phyloP scores from a whole-genome alignment of 2,113 vertebrate species.

The Amphiprion percula region DNA sequence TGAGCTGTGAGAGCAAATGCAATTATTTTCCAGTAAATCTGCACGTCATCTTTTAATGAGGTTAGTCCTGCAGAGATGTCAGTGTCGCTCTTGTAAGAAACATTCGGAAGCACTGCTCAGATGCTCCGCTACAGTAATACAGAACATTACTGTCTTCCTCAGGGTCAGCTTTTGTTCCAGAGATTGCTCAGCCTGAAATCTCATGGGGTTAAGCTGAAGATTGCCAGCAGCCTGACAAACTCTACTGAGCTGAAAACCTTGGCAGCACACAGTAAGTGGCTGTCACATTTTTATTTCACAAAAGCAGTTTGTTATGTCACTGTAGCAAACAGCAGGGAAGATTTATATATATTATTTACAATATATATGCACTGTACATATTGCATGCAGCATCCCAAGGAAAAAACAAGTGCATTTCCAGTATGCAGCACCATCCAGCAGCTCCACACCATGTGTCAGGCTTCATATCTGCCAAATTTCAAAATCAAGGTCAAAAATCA shows the following conservation, averaged over 20 bases:
- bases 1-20: conserved; percentile 31
- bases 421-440: conserved; percentile 27
- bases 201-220: conserved; percentile 80
- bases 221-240: conserved; percentile 76
- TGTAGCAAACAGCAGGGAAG: neutral
- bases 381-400: conserved; percentile 2
- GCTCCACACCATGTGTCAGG: conserved; percentile 10
- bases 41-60: conserved; percentile 45
- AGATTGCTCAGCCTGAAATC: conserved; percentile 76
- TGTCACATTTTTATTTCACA: conserved; percentile 36
- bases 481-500: conserved; percentile 54
- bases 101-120: neutral
- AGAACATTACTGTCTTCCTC: conserved; percentile 52
- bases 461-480: conserved; percentile 23
- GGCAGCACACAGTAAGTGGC: conserved; percentile 70
- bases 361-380: neutral
- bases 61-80: conserved; percentile 33
- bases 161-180: conserved; percentile 83
- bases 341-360: conserved; percentile 4
- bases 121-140: conserved; percentile 9
- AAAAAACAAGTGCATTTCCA: conserved; percentile 47
- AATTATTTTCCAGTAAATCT: conserved; percentile 60
- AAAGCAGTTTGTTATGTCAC: conserved; percentile 35
- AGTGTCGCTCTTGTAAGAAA: conserved; percentile 29
- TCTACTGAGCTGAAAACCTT: conserved; percentile 77